phyloP scores from a whole-genome alignment of 2,888 invertebrate species.

The Ashinkailepas kermadecensis region DNA sequence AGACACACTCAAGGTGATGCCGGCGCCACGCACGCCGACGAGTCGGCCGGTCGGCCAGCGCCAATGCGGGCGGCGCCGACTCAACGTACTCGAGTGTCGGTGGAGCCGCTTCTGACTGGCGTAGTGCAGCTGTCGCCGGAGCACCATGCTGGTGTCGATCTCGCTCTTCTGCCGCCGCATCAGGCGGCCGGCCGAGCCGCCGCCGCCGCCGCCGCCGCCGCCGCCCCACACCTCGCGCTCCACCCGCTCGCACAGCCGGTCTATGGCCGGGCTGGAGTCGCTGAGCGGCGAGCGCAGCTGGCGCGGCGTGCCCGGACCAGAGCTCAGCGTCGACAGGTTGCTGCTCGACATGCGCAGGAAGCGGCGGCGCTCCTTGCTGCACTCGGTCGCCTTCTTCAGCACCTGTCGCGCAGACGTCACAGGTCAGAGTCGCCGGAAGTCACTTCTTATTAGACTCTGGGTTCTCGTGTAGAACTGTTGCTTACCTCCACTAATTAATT shows the following conservation, averaged over 20 bases:
- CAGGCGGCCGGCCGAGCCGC: neutral
- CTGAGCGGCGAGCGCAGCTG: neutral
- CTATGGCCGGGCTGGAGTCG: slow-evolving; percentile 3
- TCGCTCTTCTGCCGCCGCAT: slow-evolving; percentile 10
- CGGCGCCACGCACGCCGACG: neutral
- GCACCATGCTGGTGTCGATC: neutral
- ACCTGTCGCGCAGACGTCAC: neutral
- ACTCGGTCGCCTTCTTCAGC: slow-evolving; percentile 7
- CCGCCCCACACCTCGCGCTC: slow-evolving; percentile 19
- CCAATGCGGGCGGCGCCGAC: neutral
- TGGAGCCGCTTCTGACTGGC: slow-evolving; percentile 8
- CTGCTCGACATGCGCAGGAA: neutral
- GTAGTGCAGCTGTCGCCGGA: neutral
- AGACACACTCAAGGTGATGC: neutral
- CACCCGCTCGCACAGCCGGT: slow-evolving; percentile 4
- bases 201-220: slow-evolving; percentile 3
- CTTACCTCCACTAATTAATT: too few relatives aligned
- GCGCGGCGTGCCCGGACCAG: neutral
- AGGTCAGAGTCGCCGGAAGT: too few relatives aligned
- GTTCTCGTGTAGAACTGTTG: too few relatives aligned
- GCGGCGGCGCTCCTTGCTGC: slow-evolving; percentile 1
- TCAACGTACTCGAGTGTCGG: neutral
- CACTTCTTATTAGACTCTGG: too few relatives aligned
- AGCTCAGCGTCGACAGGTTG: slow-evolving; percentile 14
- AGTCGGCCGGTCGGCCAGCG: neutral